Conservation (phyloP, 2,797 vertebrate species). For the Nasua narica region DNA sequence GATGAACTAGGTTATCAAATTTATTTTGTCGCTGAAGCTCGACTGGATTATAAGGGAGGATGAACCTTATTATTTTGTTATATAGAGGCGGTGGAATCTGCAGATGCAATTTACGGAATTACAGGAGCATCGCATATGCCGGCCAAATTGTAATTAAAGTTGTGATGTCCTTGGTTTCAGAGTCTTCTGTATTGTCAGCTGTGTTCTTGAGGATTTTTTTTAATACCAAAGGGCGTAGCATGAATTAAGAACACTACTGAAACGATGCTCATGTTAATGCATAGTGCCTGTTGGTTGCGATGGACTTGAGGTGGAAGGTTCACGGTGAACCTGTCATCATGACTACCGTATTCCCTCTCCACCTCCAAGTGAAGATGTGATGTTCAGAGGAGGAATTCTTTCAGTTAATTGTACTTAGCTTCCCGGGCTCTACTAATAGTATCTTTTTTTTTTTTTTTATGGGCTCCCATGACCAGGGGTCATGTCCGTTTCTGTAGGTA, state of each 20-base stretch:
- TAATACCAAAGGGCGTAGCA: no score
- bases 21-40: neutral
- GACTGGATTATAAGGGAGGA: fast-evolving
- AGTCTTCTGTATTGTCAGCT: fast-evolving
- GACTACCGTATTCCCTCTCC: no score
- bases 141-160: neutral
- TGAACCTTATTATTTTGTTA: neutral
- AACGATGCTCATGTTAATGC: fast-evolving
- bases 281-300: fast-evolving
- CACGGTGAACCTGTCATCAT: fast-evolving
- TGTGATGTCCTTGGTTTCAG: neutral
- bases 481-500: neutral
- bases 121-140: fast-evolving
- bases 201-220: neutral
- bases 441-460: neutral
- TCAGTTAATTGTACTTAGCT: neutral
- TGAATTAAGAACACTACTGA: neutral
- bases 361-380: no score
- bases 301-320: neutral
- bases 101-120: fast-evolving
- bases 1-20: neutral
- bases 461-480: neutral
- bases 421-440: neutral
- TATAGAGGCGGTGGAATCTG: fast-evolving
- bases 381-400: neutral